These are phyloP conservation scores for Amblyopsis hoosieri DNA, from an alignment of 2,797 vertebrate species.

Conservation along the genomic window DNA sequence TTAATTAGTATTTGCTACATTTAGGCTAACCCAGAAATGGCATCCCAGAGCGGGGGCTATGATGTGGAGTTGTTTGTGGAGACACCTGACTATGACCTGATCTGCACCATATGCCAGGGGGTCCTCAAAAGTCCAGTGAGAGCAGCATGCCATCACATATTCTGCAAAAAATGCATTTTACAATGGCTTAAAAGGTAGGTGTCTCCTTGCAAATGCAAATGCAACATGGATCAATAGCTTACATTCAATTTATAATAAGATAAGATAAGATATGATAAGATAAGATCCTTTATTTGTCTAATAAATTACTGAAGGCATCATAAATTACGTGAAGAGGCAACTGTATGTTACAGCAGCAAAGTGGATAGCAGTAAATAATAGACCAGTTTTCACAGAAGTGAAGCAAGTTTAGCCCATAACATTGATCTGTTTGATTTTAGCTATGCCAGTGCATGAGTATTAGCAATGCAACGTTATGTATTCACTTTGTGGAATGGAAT, in stretches of 20 bases:
- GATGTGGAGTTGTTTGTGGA: slow-evolving; percentile 86
- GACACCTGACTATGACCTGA: slow-evolving; percentile 82
- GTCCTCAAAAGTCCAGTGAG: slow-evolving; percentile 85
- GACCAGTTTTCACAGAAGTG: background rate
- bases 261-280: too few species aligned
- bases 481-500: too few species aligned
- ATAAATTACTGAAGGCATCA: too few species aligned
- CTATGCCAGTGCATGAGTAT: too few species aligned
- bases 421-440: too few species aligned
- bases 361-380: too few species aligned
- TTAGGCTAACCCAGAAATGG: slow-evolving; percentile 66
- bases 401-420: background rate
- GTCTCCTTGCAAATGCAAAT: slow-evolving; percentile 6
- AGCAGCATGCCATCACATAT: slow-evolving; percentile 86
- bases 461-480: too few species aligned
- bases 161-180: slow-evolving; percentile 89
- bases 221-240: slow-evolving; percentile 1
- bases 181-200: slow-evolving; percentile 85
- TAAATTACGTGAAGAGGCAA: too few species aligned
- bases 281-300: too few species aligned
- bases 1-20: too few species aligned
- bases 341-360: too few species aligned
- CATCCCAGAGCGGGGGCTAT: slow-evolving; percentile 83
- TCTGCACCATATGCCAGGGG: slow-evolving; percentile 88
- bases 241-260: too few species aligned